A percentile compares a stretch with the other conserved stretches of the same genome.
These are phyloP conservation scores for Echinarachnius parma DNA, from an alignment of 53 echinoderm and acorn worm species.

Conservation along the genomic window DNA sequence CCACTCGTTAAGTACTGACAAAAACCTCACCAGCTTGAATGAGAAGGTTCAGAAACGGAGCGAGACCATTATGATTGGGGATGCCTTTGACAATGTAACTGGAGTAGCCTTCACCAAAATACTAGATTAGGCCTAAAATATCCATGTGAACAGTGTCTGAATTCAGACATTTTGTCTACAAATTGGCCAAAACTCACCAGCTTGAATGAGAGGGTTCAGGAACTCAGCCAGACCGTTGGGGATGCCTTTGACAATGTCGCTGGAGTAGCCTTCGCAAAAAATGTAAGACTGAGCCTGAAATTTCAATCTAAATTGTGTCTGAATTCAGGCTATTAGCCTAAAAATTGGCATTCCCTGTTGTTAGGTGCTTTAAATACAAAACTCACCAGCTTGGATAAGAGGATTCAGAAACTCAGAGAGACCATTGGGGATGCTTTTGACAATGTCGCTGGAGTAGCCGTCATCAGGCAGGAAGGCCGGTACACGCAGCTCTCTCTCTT, in stretches of 20 bases:
- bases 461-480: slow-evolving; percentile 92
- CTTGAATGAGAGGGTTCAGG: slow-evolving; percentile 71
- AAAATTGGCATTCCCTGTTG: too few relatives aligned
- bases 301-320: too few relatives aligned
- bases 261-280: slow-evolving; percentile 95
- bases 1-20: too few relatives aligned
- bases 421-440: slow-evolving; percentile 86
- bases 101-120: slow-evolving; percentile 97
- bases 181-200: slow-evolving; percentile 80
- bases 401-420: slow-evolving; percentile 90
- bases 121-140: too few relatives aligned
- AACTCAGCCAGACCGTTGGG: slow-evolving; percentile 91
- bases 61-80: slow-evolving; percentile 85
- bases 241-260: slow-evolving; percentile 84
- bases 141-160: too few relatives aligned
- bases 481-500: slow-evolving; percentile 82
- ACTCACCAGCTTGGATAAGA: slow-evolving; percentile 71
- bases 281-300: too few relatives aligned
- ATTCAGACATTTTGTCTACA: too few relatives aligned
- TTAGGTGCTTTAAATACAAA: too few relatives aligned
- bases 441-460: slow-evolving; percentile 93
- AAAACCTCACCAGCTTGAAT: slow-evolving; percentile 75
- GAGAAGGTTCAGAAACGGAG: slow-evolving; percentile 81
- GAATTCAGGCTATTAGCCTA: too few relatives aligned
- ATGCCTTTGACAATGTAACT: slow-evolving; percentile 88